A percentile compares a stretch with the other conserved stretches of the same genome.
These are phyloP conservation scores for Zaprionus davidi DNA, from an alignment of 1,140 invertebrate species.

Conservation along the genomic window DNA sequence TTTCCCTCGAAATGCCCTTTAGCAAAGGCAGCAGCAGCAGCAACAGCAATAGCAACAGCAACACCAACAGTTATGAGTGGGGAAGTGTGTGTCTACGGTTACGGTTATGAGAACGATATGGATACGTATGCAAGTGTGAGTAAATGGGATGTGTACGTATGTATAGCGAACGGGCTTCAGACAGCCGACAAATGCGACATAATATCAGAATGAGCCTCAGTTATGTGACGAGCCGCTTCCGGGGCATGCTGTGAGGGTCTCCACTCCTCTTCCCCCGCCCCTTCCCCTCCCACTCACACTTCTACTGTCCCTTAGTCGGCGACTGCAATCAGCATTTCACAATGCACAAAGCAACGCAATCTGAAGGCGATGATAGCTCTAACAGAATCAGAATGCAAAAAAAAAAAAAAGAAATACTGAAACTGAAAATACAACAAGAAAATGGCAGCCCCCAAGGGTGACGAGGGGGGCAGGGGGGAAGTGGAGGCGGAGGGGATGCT, in stretches of 20 bases:
- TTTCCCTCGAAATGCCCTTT: slow-evolving; percentile 31
- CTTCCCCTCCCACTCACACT: neutral
- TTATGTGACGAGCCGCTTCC: slow-evolving; percentile 31
- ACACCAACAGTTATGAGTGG: slow-evolving; percentile 23
- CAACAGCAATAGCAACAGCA: slow-evolving; percentile 19
- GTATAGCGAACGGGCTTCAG: slow-evolving; percentile 14
- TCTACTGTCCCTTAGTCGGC: neutral
- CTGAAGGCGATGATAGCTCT: slow-evolving; percentile 37
- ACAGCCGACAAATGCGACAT: slow-evolving; percentile 38
- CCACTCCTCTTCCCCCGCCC: neutral
- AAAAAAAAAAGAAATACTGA: neutral
- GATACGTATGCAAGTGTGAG: neutral
- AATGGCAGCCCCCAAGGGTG: neutral
- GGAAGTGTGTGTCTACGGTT: slow-evolving; percentile 3
- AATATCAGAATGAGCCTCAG: slow-evolving; percentile 39
- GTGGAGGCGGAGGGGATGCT: too few relatives aligned
- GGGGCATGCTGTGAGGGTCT: slow-evolving; percentile 26
- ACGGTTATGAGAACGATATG: slow-evolving; percentile 5
- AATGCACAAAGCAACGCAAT: slow-evolving; percentile 44
- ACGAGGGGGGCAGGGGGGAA: too few relatives aligned
- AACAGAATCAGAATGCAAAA: slow-evolving; percentile 23
- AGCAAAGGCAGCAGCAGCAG: slow-evolving; percentile 4
- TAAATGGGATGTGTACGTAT: slow-evolving; percentile 7
- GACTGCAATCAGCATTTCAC: slow-evolving; percentile 38
- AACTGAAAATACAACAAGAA: neutral